Percentiles rank a stretch among this genome's conserved stretches.
phyloP scores from a whole-genome alignment of 2,797 vertebrate genomes.

The Nannoperca australis region DNA sequence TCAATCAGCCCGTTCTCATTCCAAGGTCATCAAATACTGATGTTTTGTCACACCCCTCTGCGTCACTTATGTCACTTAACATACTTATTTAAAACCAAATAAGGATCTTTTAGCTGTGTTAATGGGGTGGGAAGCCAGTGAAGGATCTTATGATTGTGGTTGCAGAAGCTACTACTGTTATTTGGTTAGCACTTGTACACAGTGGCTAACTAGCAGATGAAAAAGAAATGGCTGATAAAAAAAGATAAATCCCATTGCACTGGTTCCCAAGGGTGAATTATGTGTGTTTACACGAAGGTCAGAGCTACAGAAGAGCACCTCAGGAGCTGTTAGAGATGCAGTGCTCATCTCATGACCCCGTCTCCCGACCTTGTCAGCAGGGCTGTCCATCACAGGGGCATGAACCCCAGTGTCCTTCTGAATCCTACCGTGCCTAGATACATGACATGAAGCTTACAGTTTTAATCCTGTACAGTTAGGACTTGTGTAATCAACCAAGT shows the following conservation, averaged over 20 bases:
- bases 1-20: too few relatives aligned
- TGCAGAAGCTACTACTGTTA: too few relatives aligned
- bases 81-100: too few relatives aligned
- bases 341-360: background rate
- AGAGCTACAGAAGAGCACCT: conserved; percentile 2
- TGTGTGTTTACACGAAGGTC: conserved; percentile 13
- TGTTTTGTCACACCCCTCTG: too few relatives aligned
- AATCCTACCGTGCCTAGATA: background rate
- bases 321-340: conserved; percentile 4
- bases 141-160: background rate
- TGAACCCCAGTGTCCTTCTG: conserved; percentile 1
- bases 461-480: background rate
- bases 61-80: too few relatives aligned
- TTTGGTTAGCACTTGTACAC: background rate
- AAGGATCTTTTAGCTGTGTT: background rate
- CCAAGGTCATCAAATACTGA: too few relatives aligned
- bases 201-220: background rate
- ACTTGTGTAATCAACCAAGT: background rate
- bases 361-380: conserved; percentile 8
- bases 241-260: background rate
- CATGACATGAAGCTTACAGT: background rate
- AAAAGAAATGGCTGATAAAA: background rate
- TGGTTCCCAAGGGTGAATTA: background rate
- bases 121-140: background rate
- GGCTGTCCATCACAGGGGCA: conserved; percentile 7